Conservation (phyloP, 1,140 invertebrate genomes). For the Macrocentrus cingulum region DNA sequence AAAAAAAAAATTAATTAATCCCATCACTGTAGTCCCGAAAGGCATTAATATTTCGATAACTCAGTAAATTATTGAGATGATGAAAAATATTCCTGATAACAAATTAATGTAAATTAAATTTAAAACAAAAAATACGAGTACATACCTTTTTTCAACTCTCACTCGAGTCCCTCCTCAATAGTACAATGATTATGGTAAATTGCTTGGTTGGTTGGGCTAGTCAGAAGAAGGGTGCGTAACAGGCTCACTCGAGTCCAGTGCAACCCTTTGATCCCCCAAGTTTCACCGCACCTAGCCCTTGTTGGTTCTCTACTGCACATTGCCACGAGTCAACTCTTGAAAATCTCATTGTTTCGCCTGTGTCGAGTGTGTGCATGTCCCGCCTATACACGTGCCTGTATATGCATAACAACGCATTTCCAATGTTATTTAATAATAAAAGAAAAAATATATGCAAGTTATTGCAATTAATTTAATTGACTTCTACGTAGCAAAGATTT, state of each 20-base stretch:
- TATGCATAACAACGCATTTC: background rate
- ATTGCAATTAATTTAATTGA: too few relatives aligned
- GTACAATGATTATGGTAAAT: conserved; percentile 21
- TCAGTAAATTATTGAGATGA: too few relatives aligned
- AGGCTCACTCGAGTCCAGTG: conserved; percentile 10
- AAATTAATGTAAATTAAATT: too few relatives aligned
- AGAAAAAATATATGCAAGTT: too few relatives aligned
- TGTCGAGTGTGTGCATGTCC: conserved; percentile 5
- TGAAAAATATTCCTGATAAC: too few relatives aligned
- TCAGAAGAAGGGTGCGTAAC: conserved; percentile 12
- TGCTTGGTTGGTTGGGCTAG: conserved; percentile 18
- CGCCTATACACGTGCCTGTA: conserved; percentile 11
- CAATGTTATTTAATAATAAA: background rate
- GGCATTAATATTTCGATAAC: too few relatives aligned
- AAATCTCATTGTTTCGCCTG: conserved; percentile 23
- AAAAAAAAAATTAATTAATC: too few relatives aligned
- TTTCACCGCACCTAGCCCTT: conserved; percentile 4
- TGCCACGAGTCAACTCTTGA: conserved; percentile 17
- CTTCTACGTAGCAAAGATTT: too few relatives aligned
- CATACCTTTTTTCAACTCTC: too few relatives aligned
- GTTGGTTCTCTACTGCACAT: background rate
- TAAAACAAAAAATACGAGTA: too few relatives aligned
- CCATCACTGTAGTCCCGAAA: too few relatives aligned
- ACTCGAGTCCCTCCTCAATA: conserved; percentile 2
- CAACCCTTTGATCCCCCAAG: conserved; percentile 7